Base-by-base conservation (phyloP, 2,888 invertebrate genomes). In the Epistrophella euchroma region DNA sequence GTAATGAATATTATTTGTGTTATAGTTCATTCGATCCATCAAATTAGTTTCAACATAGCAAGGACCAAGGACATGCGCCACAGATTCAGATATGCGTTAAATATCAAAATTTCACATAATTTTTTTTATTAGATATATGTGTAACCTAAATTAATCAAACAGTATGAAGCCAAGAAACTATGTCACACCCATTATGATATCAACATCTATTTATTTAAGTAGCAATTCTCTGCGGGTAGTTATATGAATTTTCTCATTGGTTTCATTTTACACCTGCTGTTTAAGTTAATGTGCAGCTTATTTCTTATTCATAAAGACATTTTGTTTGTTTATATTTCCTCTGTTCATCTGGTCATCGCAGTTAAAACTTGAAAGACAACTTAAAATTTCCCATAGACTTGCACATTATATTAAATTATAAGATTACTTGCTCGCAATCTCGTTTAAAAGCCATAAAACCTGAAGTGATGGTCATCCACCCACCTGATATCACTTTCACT, bases 251-350 rank as follows among this genome's bases (percentile, higher is more conserved):
- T 22, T 40, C 37, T 60, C 19, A 45, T 15, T 17, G 43, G 13
- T 64, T 28, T 64, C 25, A 45, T 17, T 28, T 28, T 40, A 17
- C 47, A 66, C 47, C 45, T 64, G 64, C 28, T 19, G 28, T 17
- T 17, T 17, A 43, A 32, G 1, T 45, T 4, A 17, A 25, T 45
- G 28, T 45, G 28, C 9, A 64, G 3, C 32, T 64, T 17, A 50
- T 68, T 50, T 25, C 35, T 50, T 37, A 50, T 47, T 32, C 47
- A 35, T 4, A 22, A 10, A 4, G 17, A 40, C 35, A 50, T 7
- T 68, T 68, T 43, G 19, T 64, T 28, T 64, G 64, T 47, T 66
- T 47, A 68, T 68, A 15, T 22, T 68, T 68, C 50, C 68, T 19
- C 37, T 28, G 37, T 52, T 52, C 25, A 68, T 52, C 25, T 40